Conservation (phyloP, 2,888 invertebrate genomes). For the Uropetala carovei region DNA sequence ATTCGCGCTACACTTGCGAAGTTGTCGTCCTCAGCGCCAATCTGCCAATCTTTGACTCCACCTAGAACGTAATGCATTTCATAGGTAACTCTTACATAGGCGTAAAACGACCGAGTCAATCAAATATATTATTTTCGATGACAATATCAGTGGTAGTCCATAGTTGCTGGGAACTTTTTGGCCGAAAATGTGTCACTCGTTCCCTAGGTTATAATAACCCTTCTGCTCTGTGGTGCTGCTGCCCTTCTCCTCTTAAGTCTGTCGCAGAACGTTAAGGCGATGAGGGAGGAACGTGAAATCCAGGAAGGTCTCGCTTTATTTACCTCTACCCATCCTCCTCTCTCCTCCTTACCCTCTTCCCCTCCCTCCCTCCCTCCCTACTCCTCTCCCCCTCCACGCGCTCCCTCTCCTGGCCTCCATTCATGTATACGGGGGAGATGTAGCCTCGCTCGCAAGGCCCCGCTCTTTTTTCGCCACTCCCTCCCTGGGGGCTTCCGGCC, state of each 20-base stretch:
- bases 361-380: too few species aligned
- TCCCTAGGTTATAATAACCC: background rate
- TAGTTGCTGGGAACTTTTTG: background rate
- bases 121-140: too few species aligned
- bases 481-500: constrained; percentile 30
- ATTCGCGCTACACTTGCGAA: too few species aligned
- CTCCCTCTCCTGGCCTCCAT: constrained; percentile 49
- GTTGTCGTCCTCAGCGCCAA: too few species aligned
- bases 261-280: constrained; percentile 6
- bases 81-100: too few species aligned
- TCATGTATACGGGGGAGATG: constrained; percentile 29
- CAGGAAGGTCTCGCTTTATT: constrained; percentile 61
- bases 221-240: background rate
- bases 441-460: constrained; percentile 31
- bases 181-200: background rate
- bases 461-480: background rate
- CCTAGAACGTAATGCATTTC: too few species aligned
- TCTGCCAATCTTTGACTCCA: too few species aligned
- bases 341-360: background rate
- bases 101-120: too few species aligned
- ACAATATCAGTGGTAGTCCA: too few species aligned
- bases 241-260: background rate
- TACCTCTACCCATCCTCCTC: constrained; percentile 7
- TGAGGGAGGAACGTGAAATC: constrained; percentile 28
- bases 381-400: background rate